Evolutionary conservation across 92 coral and sea anemone species (phyloP), one percentile per base, ranked within the genome.

Genomic region (Ricordea florida): DNA sequence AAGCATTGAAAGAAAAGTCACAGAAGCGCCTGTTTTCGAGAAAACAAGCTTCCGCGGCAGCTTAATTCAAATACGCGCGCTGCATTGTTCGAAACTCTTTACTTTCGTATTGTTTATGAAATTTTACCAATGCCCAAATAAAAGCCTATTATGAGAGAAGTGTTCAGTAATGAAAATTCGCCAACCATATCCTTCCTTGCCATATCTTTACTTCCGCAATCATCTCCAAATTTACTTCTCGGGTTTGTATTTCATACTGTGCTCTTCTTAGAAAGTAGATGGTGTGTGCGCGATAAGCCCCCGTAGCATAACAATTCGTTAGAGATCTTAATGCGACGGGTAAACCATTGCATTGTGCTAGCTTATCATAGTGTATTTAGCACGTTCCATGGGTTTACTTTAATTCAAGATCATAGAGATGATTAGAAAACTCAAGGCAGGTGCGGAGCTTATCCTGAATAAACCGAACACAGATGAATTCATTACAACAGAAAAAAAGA

Each of bases 211-310:
- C 90, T 91, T 91, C 97, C 97, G 93, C 51, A 69, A 58, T 81
- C 90, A 81, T 83, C 90, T 91, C 82, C 80, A 88, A 74, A 88
- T 91, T 91, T 91, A 88, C 93, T 91, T 76, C 82, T 62, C 30
- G 62, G 85, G 88, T 75, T 64, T 57, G 59, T 65, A 62, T 66
- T 74, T 68, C 74, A 60, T 47, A 83, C 89, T 57, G 76, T 72
- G 75, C 28, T 32, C 47, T 46, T 57, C 84, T 64, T 80, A 83
- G n/a, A 83, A 83, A 74, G 59, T 66, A 24, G 89, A 87, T 87
- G 83, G 92, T 82, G 66, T 74, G 71, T 57, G 22, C 37, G 62
- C 57, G 88, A 83, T 83, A 87, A 72, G 84, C 37, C 53, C 67
- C 75, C 44, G 51, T 30, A 64, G 69, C 78, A 83, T 85, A 87